Percentiles rank a stretch among this genome's conserved stretches.
phyloP scores from a whole-genome alignment of 2,888 invertebrate genomes.

The Rapana venosa region DNA sequence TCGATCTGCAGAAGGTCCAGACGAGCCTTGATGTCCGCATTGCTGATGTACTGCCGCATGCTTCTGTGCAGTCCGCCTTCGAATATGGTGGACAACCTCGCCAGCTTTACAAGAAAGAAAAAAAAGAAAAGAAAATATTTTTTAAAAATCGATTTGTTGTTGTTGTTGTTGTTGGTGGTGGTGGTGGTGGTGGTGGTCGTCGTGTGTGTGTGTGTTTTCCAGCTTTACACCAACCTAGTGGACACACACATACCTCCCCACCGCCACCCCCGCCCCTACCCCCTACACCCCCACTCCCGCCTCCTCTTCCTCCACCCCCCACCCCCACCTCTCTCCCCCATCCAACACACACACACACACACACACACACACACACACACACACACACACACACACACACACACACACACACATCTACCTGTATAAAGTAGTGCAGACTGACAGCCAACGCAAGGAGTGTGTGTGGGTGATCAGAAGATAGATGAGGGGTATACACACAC shows the following conservation, averaged over 20 bases:
- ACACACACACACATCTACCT: neutral
- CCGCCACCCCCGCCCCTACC: too few relatives aligned
- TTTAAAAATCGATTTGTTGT: too few relatives aligned
- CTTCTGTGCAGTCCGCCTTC: conserved; percentile 37
- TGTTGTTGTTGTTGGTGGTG: too few relatives aligned
- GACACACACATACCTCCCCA: too few relatives aligned
- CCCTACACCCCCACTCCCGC: too few relatives aligned
- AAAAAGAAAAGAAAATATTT: neutral
- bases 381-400: neutral
- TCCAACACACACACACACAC: neutral
- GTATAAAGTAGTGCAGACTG: neutral
- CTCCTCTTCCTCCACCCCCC: neutral
- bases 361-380: neutral
- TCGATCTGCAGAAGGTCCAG: conserved; percentile 71
- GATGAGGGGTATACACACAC: too few relatives aligned
- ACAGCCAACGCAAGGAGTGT: too few relatives aligned
- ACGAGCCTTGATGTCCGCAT: conserved; percentile 62
- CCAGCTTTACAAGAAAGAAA: neutral
- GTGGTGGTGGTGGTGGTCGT: too few relatives aligned
- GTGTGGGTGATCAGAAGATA: too few relatives aligned
- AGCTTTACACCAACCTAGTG: too few relatives aligned
- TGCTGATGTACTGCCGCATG: conserved; percentile 55
- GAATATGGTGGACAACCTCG: conserved; percentile 31
- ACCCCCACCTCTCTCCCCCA: too few relatives aligned
- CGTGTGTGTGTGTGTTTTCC: too few relatives aligned